Base-by-base conservation (phyloP, 2,113 vertebrate genomes). In the Odontesthes bonariensis region DNA sequence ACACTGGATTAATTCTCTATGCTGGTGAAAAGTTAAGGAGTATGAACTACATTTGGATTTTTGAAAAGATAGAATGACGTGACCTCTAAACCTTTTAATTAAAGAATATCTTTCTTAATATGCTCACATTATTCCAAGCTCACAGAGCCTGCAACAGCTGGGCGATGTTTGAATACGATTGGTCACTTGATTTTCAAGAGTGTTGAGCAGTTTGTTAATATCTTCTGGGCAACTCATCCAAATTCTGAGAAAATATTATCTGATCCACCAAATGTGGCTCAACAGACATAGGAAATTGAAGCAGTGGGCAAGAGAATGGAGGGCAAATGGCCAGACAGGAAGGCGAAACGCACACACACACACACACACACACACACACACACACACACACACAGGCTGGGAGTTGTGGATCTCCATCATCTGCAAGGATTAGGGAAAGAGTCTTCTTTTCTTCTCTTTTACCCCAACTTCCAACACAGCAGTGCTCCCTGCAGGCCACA, bases 401-500 rank as follows among this genome's bases (percentile, higher is more conserved):
- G 32, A 73, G 31, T 17, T 0, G 46, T 33, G 67, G 49, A 23
- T 56, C 22, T 69, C 35, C 20, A 55, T 12, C 32, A 54, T 75
- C 73, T 78, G 63, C 35, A 71, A 75, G 68, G 73, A 23, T 54
- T 57, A 77, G 46, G 69, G 73, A 60, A 27, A 27, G 27, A 27
- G 77, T 38, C 22, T n/a, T 40, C 35, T 38, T 27, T 55, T 27
- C 38, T 55, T 81, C 66, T 71, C 54, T 70, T 81, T 52, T 67
- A n/a, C 68, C 35, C 66, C 56, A 63, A 56, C 69, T 81, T 53
- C 68, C 63, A 73, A 72, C 73, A 64, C 77, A 73, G 82, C 84
- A 89, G 81, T 84, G 86, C 87, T 89, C 89, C 68, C 91, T 88
- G 73, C 81, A 90, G 90, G 85, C 80, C 22, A 14, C 49, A 63